Conservation (phyloP, 1,140 invertebrate species). For the Drosophila nebulosa region DNA sequence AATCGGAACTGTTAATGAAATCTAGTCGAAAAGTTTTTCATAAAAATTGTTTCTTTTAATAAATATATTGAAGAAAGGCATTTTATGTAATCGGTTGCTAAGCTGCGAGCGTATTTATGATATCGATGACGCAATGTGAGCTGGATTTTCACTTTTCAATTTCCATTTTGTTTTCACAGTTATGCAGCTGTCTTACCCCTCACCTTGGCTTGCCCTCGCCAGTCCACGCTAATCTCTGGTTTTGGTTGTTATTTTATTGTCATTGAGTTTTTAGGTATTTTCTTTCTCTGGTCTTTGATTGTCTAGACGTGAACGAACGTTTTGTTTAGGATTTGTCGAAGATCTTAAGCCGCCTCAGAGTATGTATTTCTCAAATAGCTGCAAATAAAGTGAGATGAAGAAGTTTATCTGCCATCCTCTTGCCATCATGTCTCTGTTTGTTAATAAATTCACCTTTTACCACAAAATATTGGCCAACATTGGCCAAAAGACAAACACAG, state of each 20-base stretch:
- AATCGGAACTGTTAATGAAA: too few species aligned
- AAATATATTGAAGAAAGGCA: too few species aligned
- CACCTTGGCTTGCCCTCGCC: not conserved
- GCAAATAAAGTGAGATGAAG: conserved; percentile 36
- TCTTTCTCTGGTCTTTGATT: not conserved
- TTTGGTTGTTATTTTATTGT: conserved; percentile 61
- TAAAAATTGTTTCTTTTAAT: too few species aligned
- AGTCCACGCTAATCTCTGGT: not conserved
- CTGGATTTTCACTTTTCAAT: not conserved
- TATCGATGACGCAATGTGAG: not conserved
- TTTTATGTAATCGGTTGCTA: too few species aligned
- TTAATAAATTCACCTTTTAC: conserved; percentile 76
- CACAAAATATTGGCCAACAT: conserved; percentile 75
- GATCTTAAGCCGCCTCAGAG: conserved; percentile 38
- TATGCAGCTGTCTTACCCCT: not conserved
- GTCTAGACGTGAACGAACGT: conserved; percentile 5
- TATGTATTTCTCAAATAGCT: conserved; percentile 64
- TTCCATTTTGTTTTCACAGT: not conserved
- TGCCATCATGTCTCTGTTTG: not conserved
- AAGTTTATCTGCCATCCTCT: not conserved
- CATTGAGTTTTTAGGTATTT: conserved; percentile 20
- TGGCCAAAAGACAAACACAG: conserved; percentile 66
- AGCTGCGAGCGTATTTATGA: not conserved
- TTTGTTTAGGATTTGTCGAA: conserved; percentile 75
- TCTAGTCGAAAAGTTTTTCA: too few species aligned